These are phyloP conservation scores for Procambarus virginalis DNA, from an alignment of 1,140 invertebrate genomes.

Conservation along the genomic window DNA sequence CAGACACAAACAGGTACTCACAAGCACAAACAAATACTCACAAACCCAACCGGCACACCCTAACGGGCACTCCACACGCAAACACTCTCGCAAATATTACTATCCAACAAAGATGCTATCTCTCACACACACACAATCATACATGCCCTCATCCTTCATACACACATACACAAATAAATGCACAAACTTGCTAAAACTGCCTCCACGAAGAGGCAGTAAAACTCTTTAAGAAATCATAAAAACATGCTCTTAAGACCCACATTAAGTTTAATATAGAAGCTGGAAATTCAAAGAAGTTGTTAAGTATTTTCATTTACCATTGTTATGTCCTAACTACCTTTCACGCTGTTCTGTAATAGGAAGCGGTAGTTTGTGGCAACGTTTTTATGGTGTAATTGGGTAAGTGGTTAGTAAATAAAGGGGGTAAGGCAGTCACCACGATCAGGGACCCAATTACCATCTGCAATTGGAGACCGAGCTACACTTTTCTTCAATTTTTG, in stretches of 20 bases:
- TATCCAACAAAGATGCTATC: too few relatives aligned
- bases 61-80: too few relatives aligned
- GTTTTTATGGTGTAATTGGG: conserved; percentile 29
- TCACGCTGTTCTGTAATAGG: conserved; percentile 16
- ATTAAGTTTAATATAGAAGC: too few relatives aligned
- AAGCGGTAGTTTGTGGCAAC: conserved; percentile 23
- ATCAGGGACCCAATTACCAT: not conserved
- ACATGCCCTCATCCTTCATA: too few relatives aligned
- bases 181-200: too few relatives aligned
- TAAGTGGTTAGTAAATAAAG: not conserved
- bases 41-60: not conserved
- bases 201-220: too few relatives aligned
- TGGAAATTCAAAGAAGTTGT: not conserved
- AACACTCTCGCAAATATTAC: too few relatives aligned
- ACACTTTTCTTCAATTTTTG: conserved; percentile 7
- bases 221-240: too few relatives aligned
- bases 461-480: not conserved
- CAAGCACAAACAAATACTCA: not conserved
- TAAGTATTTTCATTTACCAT: not conserved
- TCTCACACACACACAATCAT: too few relatives aligned
- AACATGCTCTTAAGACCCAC: too few relatives aligned
- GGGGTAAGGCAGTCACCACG: not conserved
- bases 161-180: too few relatives aligned
- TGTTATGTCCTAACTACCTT: not conserved
- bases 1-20: not conserved